Percentiles rank a stretch among this genome's conserved stretches.
phyloP scores from a whole-genome alignment of 2,888 invertebrate genomes.

The Torymus aiolomorphi region DNA sequence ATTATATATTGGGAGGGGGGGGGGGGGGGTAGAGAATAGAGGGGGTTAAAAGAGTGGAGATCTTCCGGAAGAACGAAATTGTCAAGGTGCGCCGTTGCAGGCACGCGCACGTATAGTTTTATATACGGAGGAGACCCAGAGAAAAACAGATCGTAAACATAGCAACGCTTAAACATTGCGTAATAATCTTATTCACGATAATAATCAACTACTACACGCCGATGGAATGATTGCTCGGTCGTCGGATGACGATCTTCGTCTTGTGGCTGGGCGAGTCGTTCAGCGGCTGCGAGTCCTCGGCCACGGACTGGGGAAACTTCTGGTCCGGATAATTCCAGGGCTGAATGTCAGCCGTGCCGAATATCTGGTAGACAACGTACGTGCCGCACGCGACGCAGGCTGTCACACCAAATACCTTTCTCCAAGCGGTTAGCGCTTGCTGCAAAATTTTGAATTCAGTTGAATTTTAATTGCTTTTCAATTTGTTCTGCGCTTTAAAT shows the following conservation, averaged over 20 bases:
- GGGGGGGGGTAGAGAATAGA: too few species aligned
- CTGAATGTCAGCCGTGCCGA: conserved; percentile 81
- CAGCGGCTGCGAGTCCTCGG: conserved; percentile 71
- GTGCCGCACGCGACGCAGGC: conserved; percentile 80
- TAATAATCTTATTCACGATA: too few species aligned
- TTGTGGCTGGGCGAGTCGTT: conserved; percentile 65
- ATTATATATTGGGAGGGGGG: too few species aligned
- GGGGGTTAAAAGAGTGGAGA: too few species aligned
- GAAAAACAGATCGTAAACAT: too few species aligned
- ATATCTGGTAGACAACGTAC: conserved; percentile 81
- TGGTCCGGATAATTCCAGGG: conserved; percentile 77
- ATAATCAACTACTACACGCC: conserved; percentile 41
- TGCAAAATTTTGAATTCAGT: conserved; percentile 58
- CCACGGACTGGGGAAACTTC: conserved; percentile 68
- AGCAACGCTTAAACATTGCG: too few species aligned
- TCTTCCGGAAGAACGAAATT: too few species aligned
- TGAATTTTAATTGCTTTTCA: background rate
- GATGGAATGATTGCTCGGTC: conserved; percentile 51
- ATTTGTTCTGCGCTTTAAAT: background rate
- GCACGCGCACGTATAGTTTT: too few species aligned
- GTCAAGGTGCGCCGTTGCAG: too few species aligned
- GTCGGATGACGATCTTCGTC: conserved; percentile 43
- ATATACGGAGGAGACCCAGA: too few species aligned
- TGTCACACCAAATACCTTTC: conserved; percentile 81
- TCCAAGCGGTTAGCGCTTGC: conserved; percentile 78